These are phyloP conservation scores for Ochropacha duplaris DNA, from an alignment of 2,888 invertebrate species.

Conservation along the genomic window DNA sequence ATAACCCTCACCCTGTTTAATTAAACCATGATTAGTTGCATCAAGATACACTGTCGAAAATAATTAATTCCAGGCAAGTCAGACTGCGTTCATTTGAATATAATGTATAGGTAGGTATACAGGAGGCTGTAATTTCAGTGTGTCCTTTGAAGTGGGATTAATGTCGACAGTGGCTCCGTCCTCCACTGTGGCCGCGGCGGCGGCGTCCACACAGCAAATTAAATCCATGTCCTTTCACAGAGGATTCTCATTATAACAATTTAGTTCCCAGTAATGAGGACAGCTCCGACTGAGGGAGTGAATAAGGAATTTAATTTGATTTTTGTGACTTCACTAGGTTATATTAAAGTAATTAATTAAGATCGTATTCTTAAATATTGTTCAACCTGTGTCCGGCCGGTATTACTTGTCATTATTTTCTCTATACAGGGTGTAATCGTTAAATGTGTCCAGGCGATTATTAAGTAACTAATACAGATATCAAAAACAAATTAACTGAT, in stretches of 20 bases:
- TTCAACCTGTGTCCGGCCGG: background rate
- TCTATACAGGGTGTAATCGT: background rate
- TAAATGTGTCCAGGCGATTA: too few species aligned
- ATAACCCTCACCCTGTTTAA: slow-evolving; percentile 22
- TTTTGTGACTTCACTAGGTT: slow-evolving; percentile 10
- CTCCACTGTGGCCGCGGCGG: slow-evolving; percentile 44
- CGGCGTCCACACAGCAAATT: slow-evolving; percentile 63
- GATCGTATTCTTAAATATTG: background rate
- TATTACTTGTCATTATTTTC: background rate
- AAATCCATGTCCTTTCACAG: slow-evolving; percentile 65
- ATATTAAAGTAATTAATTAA: background rate
- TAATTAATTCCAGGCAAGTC: slow-evolving; percentile 48
- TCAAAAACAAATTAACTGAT: too few species aligned
- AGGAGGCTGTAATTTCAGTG: slow-evolving; percentile 60
- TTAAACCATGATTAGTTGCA: slow-evolving; percentile 28
- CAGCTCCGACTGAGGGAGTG: slow-evolving; percentile 24
- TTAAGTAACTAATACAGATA: too few species aligned
- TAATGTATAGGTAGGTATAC: slow-evolving; percentile 32
- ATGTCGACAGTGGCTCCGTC: slow-evolving; percentile 47
- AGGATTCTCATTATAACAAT: slow-evolving; percentile 66
- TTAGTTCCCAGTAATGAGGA: slow-evolving; percentile 53
- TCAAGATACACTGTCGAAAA: slow-evolving; percentile 24
- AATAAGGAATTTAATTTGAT: slow-evolving; percentile 18
- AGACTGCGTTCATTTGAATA: slow-evolving; percentile 49
- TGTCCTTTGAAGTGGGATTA: slow-evolving; percentile 80